phyloP scores from a whole-genome alignment of 2,113 vertebrate genomes.

The Guaruba guarouba region DNA sequence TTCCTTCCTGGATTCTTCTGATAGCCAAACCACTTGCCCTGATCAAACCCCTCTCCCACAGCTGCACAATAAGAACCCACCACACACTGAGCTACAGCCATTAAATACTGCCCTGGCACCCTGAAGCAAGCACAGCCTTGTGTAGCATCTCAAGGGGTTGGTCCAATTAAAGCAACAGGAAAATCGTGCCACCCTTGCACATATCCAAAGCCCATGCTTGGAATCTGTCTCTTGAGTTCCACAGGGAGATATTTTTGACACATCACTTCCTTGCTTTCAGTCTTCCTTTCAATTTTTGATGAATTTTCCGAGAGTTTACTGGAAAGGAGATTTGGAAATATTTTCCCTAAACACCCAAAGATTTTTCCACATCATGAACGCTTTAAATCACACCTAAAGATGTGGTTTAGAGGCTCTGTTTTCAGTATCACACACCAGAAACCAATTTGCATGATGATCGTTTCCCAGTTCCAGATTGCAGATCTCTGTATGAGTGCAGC shows the following conservation, averaged over 20 bases:
- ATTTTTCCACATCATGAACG: neutral
- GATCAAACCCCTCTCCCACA: neutral
- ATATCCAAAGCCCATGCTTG: neutral
- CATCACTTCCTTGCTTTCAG: neutral
- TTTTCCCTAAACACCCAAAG: neutral
- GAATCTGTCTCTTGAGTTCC: neutral
- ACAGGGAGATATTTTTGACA: neutral
- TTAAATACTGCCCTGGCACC: neutral
- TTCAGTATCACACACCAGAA: neutral
- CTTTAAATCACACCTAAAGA: neutral
- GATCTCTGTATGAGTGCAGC: neutral
- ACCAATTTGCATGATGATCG: neutral
- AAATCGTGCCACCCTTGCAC: neutral
- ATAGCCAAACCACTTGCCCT: neutral
- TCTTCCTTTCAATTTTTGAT: neutral
- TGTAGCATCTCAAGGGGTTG: fast-evolving
- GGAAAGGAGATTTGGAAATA: neutral
- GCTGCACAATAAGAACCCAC: neutral
- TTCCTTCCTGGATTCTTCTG: neutral
- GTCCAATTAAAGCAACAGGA: neutral
- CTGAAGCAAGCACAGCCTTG: neutral
- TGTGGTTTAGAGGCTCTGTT: neutral
- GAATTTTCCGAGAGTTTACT: neutral
- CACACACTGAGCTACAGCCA: neutral
- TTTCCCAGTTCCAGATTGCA: neutral